These are phyloP conservation scores for Drosophila picticornis DNA, from an alignment of 2,888 invertebrate species.

Conservation along the genomic window DNA sequence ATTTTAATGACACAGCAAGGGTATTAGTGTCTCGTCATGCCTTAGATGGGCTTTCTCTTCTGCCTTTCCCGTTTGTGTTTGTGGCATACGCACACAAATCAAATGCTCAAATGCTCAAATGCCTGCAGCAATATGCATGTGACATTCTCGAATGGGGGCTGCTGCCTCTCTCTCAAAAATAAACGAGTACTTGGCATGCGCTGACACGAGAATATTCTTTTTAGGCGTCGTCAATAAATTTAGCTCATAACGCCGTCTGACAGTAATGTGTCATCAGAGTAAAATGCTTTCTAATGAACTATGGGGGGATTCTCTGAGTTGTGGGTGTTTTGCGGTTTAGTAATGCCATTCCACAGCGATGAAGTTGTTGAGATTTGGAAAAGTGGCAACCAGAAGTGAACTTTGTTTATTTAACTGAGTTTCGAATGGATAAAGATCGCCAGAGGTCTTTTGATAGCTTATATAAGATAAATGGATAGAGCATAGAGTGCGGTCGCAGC, in stretches of 20 bases:
- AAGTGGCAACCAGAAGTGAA: neutral
- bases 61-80: conserved; percentile 9
- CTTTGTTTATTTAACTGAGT: conserved; percentile 2
- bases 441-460: neutral
- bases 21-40: conserved; percentile 53
- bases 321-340: conserved; percentile 25
- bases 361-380: conserved; percentile 8
- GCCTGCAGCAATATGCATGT: conserved; percentile 58
- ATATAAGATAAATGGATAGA: neutral
- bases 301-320: conserved; percentile 10
- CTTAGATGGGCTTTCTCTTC: conserved; percentile 21
- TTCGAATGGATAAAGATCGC: neutral
- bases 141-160: conserved; percentile 38
- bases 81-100: conserved; percentile 57
- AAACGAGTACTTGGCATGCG: conserved; percentile 69
- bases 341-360: conserved; percentile 10
- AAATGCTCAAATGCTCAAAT: conserved; percentile 63
- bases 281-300: conserved; percentile 71
- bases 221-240: conserved; percentile 71
- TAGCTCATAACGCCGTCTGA: conserved; percentile 73
- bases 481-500: neutral
- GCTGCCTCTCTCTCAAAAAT: conserved; percentile 10
- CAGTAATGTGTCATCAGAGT: conserved; percentile 76
- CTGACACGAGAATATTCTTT: conserved; percentile 72
- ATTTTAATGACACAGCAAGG: conserved; percentile 19